Base-by-base conservation (phyloP, 2,888 invertebrate genomes). In the Acrobasis suavella region DNA sequence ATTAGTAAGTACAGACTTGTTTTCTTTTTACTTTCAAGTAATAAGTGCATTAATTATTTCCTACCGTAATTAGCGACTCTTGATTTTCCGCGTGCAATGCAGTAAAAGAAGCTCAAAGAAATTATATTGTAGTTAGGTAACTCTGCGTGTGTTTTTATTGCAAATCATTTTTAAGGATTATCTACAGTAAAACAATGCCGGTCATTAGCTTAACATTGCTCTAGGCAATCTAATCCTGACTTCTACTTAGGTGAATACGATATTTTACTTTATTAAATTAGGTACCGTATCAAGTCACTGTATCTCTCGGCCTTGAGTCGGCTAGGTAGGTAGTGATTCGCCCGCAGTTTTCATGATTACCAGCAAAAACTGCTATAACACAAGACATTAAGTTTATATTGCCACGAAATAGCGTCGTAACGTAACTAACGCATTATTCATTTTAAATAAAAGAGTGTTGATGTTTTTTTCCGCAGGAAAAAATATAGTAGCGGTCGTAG, bases 1-100 rank as follows among this genome's bases (percentile, higher is more conserved):
- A 82, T 82, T 80, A 78, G 90, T 90, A 75, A 90, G 91, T 90
- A 82, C 46, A 70, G 58, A 17, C 51, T 49, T 64, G 60, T 67
- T 68, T 71, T 69, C 59, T 69, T 76, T 76, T 77, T 73, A 73
- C 70, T 77, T 75, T 77, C 71, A 73, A 66, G 64, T 64, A 38
- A 54, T 50, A 66, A 56, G 63, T 64, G 51, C 54, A 38, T 50
- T 32, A 52, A 52, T 56, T 39, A 55, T 39, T 55, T 12, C 14
- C 46, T 55, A 39, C 22, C 38, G 15, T 56, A 55, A 16, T 39
- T 55, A 39, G 3, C 17, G 2, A 12, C 49, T 51, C 46, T 42
- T 12, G 46, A 46, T 46, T 46, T 14, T 7, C 46, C n/a, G 42
- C 14, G 14, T 14, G 32, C 32, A 32, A 32, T 22, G 22, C 5